Evolutionary conservation across 2,888 invertebrate genomes (phyloP).

Genomic region (Hirtodrosophila trivittata): DNA sequence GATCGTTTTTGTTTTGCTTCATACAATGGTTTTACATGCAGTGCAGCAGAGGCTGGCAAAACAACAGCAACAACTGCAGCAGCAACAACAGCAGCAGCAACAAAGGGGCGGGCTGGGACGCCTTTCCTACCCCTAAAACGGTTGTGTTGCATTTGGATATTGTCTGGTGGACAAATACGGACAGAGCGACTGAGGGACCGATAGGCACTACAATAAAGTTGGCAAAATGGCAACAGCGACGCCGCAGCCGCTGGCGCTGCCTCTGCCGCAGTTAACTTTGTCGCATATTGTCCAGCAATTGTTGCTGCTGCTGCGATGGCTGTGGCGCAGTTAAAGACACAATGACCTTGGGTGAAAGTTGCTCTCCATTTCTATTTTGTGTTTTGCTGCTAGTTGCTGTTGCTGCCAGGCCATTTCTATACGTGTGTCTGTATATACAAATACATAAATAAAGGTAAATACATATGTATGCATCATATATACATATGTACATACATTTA

Average conservation of each 20-base stretch:
- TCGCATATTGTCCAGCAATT: constrained; percentile 63
- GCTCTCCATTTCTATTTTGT: constrained; percentile 79
- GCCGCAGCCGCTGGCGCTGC: constrained; percentile 22
- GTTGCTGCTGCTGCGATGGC: constrained; percentile 26
- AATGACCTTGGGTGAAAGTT: constrained; percentile 77
- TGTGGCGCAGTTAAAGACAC: constrained; percentile 72
- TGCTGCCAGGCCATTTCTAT: constrained; percentile 58
- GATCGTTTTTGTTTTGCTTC: no score
- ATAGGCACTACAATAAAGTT: constrained; percentile 43
- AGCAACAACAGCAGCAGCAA: constrained; percentile 1
- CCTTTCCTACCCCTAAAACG: not conserved
- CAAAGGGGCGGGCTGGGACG: not conserved
- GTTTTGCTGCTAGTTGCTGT: constrained; percentile 38
- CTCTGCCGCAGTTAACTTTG: constrained; percentile 36
- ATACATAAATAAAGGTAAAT: not conserved
- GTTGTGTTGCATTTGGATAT: not conserved
- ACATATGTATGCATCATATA: not conserved
- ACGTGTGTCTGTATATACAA: constrained; percentile 17
- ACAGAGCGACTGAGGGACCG: not conserved
- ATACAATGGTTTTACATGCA: not conserved
- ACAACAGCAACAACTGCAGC: constrained; percentile 1
- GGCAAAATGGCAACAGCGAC: constrained; percentile 44
- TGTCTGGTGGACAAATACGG: not conserved
- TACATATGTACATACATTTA: constrained; percentile 37
- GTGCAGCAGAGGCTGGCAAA: constrained; percentile 32